phyloP scores from a whole-genome alignment of 2,888 invertebrate species.

The Girardia tigrina region DNA sequence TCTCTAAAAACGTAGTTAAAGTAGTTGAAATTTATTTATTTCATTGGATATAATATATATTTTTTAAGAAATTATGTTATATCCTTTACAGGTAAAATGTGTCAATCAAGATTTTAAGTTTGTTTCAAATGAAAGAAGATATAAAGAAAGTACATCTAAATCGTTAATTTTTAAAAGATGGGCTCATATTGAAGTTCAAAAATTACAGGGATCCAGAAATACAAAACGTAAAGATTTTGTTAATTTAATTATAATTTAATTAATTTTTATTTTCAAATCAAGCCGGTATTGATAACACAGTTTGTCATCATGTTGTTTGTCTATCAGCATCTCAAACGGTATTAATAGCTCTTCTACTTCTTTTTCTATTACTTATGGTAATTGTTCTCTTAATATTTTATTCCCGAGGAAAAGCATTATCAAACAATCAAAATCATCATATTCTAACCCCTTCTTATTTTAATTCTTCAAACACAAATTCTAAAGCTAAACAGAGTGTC shows the following conservation, averaged over 20 bases:
- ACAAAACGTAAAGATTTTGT: not conserved
- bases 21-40: too few relatives aligned
- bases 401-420: slow-evolving; percentile 1
- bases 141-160: not conserved
- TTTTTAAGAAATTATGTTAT: too few relatives aligned
- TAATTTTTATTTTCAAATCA: not conserved
- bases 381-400: slow-evolving; percentile 19
- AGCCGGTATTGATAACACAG: not conserved
- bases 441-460: not conserved
- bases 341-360: slow-evolving; percentile 8
- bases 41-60: too few relatives aligned
- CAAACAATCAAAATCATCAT: not conserved
- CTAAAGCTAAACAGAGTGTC: not conserved
- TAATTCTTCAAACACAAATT: not conserved
- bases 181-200: slow-evolving; percentile 2
- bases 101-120: not conserved
- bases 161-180: slow-evolving; percentile 3
- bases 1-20: too few relatives aligned
- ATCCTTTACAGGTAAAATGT: slow-evolving; percentile 18
- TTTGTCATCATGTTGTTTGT: slow-evolving; percentile 18
- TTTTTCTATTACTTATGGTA: slow-evolving; percentile 11
- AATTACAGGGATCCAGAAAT: slow-evolving; percentile 15
- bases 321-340: not conserved
- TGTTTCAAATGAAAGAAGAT: not conserved
- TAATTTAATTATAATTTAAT: not conserved